Evolutionary conservation across 2,113 vertebrate species (phyloP), one percentile per base, ranked within the genome.

Genomic region (Paracyprichromis sp.): DNA sequence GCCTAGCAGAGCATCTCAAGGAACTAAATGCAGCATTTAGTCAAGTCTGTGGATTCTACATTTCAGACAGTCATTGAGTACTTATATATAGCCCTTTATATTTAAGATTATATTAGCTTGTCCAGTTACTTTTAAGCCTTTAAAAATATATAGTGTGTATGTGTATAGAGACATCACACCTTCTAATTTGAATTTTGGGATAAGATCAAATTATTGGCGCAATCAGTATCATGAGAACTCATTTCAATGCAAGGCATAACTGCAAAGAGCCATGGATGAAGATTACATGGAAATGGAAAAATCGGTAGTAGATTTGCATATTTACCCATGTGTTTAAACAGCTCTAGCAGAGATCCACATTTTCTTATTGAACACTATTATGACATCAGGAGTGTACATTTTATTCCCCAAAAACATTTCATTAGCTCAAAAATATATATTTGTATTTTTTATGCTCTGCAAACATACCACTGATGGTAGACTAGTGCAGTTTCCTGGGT

Each of bases 401-500:
- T 40, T 9, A 9, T 16, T 2, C 26, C 45, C 40, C 7, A 6
- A 16, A 45, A 76, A 19, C 10, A 78, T 78, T 52, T 50, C 17
- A 31, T 52, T 78, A 34, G 10, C 73, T 52, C 26, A 31, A 21
- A 17, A 36, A 50, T 54, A 36, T 53, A 29, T n/a, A 34, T 17
- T 43, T 31, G 26, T 54, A 31, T n/a, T 69, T 36, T 21, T 19
- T 76, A 40, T n/a, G n/a, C 45, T 13, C 52, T 52, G 9, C 45
- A 80, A 53, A 63, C 24, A 57, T 38, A 47, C 47, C 87, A 84
- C 16, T 61, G 29, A 63, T 57, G n/a, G 16, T n/a, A 69, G 24
- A 29, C 9, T 38, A 3, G 9, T 45, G 21, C 85, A 40, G 93
- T 94, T 92, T 90, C 91, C 90, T 57, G 11, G 90, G 91, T 79